Evolutionary conservation across 2,797 vertebrate genomes (phyloP), one percentile per base, ranked within the genome.

Genomic region (Spinus pinus): DNA sequence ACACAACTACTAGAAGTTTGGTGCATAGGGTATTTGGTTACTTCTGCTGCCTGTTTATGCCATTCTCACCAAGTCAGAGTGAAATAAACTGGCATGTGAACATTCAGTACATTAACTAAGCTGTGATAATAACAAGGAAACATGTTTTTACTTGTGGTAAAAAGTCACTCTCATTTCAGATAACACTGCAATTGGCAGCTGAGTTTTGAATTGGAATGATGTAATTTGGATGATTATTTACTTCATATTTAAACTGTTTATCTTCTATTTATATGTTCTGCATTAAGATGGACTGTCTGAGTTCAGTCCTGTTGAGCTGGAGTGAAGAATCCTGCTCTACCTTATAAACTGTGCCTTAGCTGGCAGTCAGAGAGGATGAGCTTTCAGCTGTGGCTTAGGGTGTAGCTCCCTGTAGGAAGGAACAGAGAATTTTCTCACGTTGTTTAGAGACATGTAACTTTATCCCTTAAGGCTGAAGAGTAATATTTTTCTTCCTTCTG

Each of bases 361-460:
- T 96, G 81, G 81, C 82, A 92, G 57, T 41, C 84, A 93, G 64
- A 95, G 23, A 74, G 35, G n/a, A 54, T 28, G 39, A 95, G 79
- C 61, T 84, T 88, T 87, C 74, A 87, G 67, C 81, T 75, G 81
- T 35, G 90, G 88, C 70, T 90, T 57, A 92, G 94, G 93, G 89
- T 94, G 90, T 89, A 92, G 73, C 60, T 86, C 84, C 67, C 37
- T 71, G 91, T 94, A 96, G 93, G 83, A 95, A 93, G 88, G 67
- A 94, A 92, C 39, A 74, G 66, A 86, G 77, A 93, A 82, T 88
- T 94, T 93, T 96, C 96, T 91, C 91, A 95, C 75, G 10, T 91
- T 90, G 30, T 79, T 81, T 90, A 82, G 18, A 91, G 30, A 80
- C 46, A n/a, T 42, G 74, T 30, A 95, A 90, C 57, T 87, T 77